These are phyloP conservation scores for Apis dorsata DNA, from an alignment of 1,140 invertebrate genomes.

Conservation along the genomic window DNA sequence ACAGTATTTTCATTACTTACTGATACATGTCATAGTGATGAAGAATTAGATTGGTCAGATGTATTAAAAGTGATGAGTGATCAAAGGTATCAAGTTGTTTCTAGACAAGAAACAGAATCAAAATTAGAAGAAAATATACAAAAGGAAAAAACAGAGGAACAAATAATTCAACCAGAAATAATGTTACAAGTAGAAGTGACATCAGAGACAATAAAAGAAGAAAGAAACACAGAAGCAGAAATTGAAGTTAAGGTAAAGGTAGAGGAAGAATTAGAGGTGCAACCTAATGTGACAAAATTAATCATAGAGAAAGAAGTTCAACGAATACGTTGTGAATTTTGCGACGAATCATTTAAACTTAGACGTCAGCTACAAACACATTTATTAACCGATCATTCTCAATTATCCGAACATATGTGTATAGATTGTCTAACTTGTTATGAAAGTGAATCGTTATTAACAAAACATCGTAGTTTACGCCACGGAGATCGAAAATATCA, in stretches of 20 bases:
- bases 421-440: constrained; percentile 23
- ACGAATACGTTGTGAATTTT: constrained; percentile 36
- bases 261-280: too few relatives aligned
- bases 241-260: not conserved
- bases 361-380: constrained; percentile 29
- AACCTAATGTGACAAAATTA: not conserved
- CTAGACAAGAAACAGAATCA: not conserved
- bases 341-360: constrained; percentile 16
- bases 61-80: constrained; percentile 46
- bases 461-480: constrained; percentile 7
- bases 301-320: not conserved
- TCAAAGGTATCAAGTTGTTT: not conserved
- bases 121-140: not conserved
- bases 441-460: constrained; percentile 1
- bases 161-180: not conserved
- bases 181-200: not conserved
- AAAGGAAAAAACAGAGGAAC: not conserved
- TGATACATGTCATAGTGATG: constrained; percentile 45
- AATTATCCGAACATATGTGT: constrained; percentile 9
- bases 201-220: too few relatives aligned
- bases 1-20: constrained; percentile 54
- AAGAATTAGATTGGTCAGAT: constrained; percentile 48
- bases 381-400: constrained; percentile 9
- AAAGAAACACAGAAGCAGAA: not conserved
- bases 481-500: constrained; percentile 33